Conservation (phyloP, 2,888 invertebrate species). For the Stomorhina lunata region DNA sequence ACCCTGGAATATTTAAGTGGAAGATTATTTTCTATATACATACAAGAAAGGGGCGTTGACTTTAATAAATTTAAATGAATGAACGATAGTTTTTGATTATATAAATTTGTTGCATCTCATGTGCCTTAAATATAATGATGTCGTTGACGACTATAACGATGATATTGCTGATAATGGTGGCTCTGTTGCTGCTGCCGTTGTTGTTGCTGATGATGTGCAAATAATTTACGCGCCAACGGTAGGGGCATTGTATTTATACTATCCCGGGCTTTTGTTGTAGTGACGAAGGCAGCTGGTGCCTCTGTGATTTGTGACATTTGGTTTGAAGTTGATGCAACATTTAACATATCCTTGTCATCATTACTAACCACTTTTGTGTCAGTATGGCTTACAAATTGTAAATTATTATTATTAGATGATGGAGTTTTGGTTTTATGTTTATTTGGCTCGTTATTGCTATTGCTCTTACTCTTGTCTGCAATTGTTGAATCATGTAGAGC, state of each 20-base stretch:
- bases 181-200: slow-evolving; percentile 6
- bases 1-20: not conserved
- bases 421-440: slow-evolving; percentile 2
- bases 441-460: not conserved
- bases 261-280: not conserved
- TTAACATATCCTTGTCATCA: not conserved
- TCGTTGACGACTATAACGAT: slow-evolving; percentile 50
- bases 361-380: slow-evolving; percentile 4
- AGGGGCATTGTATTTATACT: slow-evolving; percentile 38
- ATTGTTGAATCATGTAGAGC: not conserved
- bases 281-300: not conserved
- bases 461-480: not conserved
- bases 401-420: slow-evolving; percentile 28
- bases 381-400: not conserved
- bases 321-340: not conserved
- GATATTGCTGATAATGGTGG: slow-evolving; percentile 53
- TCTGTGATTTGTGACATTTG: slow-evolving; percentile 24
- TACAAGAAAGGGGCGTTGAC: slow-evolving; percentile 17
- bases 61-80: slow-evolving; percentile 39
- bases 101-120: not conserved
- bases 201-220: slow-evolving; percentile 25
- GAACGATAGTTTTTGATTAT: slow-evolving; percentile 2
- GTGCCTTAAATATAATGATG: slow-evolving; percentile 39
- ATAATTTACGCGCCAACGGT: slow-evolving; percentile 61
- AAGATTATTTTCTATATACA: not conserved